Percentiles rank a stretch among this genome's conserved stretches.
Evolutionary conservation across 2,797 vertebrate species (phyloP).

Genomic region (Capromys pilorides): DNA sequence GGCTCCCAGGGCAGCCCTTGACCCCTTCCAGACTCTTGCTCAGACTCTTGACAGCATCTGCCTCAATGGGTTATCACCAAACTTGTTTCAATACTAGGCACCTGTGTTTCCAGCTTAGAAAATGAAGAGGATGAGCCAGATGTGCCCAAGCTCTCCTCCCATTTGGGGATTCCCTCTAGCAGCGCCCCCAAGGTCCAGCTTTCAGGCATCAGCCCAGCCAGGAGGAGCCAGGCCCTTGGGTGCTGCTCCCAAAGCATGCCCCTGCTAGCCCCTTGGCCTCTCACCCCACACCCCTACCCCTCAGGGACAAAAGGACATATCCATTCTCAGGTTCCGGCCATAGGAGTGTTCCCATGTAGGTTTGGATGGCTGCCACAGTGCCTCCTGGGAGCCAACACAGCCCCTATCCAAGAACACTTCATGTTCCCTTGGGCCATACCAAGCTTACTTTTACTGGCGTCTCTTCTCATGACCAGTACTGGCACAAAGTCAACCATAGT

Average conservation of each 20-base stretch:
- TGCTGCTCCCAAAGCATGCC: too few relatives aligned
- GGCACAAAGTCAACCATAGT: background rate
- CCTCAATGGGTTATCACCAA: background rate
- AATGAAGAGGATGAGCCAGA: background rate
- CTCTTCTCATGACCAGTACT: background rate
- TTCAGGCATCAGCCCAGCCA: background rate
- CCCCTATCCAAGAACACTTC: background rate
- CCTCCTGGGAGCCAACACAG: background rate
- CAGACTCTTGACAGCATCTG: background rate
- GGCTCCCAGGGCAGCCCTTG: background rate
- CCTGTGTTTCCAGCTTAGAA: background rate
- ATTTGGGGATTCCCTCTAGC: background rate
- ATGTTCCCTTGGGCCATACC: background rate
- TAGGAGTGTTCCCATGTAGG: background rate
- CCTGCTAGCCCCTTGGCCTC: background rate
- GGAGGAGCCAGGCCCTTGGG: background rate
- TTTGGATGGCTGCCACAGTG: background rate
- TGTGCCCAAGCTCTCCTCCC: background rate
- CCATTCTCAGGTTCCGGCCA: background rate
- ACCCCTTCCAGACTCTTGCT: too few relatives aligned
- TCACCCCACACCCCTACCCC: background rate
- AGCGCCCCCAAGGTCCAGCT: background rate
- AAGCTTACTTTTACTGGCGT: background rate
- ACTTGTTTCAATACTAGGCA: background rate
- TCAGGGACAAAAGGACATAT: background rate